Percentiles rank a stretch among this genome's conserved stretches.
Evolutionary conservation across 2,113 vertebrate genomes (phyloP).

Genomic region (Corydoras sp.): DNA sequence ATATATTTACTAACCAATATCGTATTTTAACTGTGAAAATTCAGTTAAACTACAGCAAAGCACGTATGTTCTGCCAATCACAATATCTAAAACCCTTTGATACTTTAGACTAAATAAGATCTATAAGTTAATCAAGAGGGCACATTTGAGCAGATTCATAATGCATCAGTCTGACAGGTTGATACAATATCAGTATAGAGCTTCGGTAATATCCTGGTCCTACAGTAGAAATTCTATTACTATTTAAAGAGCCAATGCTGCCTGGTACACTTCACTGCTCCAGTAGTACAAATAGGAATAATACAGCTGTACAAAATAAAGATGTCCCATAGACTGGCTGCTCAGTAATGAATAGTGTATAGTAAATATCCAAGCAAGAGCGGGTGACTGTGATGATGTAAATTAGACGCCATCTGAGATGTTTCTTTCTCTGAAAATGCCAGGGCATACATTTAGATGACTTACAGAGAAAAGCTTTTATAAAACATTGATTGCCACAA

Average conservation of each 20-base stretch:
- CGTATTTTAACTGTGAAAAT: too few species aligned
- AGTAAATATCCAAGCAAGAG: slow-evolving; percentile 26
- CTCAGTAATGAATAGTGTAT: not conserved
- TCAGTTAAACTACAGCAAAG: too few species aligned
- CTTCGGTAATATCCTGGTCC: slow-evolving; percentile 31
- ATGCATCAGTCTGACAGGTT: slow-evolving; percentile 40
- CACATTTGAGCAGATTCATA: slow-evolving; percentile 58
- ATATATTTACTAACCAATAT: too few species aligned
- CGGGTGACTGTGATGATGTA: slow-evolving; percentile 48
- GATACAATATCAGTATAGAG: slow-evolving; percentile 42
- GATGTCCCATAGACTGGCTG: not conserved
- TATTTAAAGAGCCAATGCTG: slow-evolving; percentile 20
- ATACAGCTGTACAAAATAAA: slow-evolving; percentile 1
- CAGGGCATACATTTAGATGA: slow-evolving; percentile 47
- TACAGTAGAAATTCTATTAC: slow-evolving; percentile 44
- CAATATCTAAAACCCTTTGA: slow-evolving; percentile 46
- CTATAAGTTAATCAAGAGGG: slow-evolving; percentile 59
- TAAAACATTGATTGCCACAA: slow-evolving; percentile 50
- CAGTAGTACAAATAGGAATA: not conserved
- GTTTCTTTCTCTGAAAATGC: slow-evolving; percentile 40
- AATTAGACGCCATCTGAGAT: slow-evolving; percentile 47
- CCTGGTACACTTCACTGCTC: slow-evolving; percentile 6
- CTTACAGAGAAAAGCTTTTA: slow-evolving; percentile 54
- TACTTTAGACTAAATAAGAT: slow-evolving; percentile 42
- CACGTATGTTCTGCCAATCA: slow-evolving; percentile 17